Evolutionary conservation across 2,888 invertebrate genomes (phyloP).

Genomic region (Mesorhabditis sp.): DNA sequence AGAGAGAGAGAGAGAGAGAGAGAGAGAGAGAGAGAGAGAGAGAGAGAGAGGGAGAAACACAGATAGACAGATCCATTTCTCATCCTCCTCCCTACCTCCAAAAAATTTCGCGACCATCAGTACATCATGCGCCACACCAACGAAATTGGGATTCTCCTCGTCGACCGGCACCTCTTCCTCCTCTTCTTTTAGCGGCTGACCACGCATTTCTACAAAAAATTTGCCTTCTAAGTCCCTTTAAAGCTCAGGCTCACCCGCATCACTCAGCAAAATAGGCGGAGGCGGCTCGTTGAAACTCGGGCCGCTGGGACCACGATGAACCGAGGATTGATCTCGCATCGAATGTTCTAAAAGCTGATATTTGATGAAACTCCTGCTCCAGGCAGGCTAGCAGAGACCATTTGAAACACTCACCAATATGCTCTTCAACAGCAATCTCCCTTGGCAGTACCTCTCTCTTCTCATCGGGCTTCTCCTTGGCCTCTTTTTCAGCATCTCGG

Average conservation of each 20-base stretch:
- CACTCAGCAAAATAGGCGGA: constrained; percentile 10
- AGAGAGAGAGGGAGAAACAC: too few relatives aligned
- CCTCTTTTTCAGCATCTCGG: neutral
- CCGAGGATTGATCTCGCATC: constrained; percentile 8
- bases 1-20: too few relatives aligned
- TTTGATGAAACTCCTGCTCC: too few relatives aligned
- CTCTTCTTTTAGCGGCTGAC: constrained; percentile 1
- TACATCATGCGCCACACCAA: constrained; percentile 59
- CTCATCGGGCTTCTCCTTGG: neutral
- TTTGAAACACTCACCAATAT: neutral
- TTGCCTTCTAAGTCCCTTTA: constrained; percentile 12
- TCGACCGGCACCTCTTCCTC: constrained; percentile 15
- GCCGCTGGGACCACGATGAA: constrained; percentile 7
- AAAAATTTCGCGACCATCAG: constrained; percentile 57
- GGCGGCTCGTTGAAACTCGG: neutral
- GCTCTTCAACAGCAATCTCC: neutral
- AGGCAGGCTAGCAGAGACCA: too few relatives aligned
- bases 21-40: too few relatives aligned
- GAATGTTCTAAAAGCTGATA: neutral
- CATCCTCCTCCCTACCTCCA: constrained; percentile 38
- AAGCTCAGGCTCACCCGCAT: neutral
- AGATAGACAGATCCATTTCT: too few relatives aligned
- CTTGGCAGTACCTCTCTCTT: neutral
- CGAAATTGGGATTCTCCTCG: constrained; percentile 55
- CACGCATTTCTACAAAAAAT: neutral